Evolutionary conservation across 2,113 vertebrate species (phyloP).

Genomic region (Anser brachyrhynchus): DNA sequence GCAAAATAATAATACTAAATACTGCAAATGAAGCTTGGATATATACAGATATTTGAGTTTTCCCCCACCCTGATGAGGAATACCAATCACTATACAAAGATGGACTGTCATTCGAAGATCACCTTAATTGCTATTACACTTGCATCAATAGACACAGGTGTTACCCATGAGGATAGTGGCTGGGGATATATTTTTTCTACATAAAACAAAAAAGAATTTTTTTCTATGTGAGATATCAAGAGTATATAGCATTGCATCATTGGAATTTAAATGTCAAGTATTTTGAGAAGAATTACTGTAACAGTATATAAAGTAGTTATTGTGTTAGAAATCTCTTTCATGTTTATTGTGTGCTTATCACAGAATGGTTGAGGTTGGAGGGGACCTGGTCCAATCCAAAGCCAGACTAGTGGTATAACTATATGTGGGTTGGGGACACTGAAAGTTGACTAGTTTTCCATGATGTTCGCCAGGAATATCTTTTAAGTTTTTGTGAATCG

Average conservation of each 20-base stretch:
- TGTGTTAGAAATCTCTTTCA: neutral
- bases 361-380: neutral
- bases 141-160: neutral
- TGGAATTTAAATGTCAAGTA: neutral
- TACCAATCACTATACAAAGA: neutral
- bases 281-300: neutral
- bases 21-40: neutral
- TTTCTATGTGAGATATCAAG: neutral
- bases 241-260: fast-evolving
- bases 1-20: neutral
- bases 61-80: neutral
- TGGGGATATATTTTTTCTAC: neutral
- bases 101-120: neutral
- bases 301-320: neutral
- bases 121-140: neutral
- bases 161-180: neutral
- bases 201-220: neutral
- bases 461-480: neutral
- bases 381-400: neutral
- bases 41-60: neutral
- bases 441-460: neutral
- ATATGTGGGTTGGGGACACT: neutral
- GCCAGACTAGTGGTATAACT: neutral
- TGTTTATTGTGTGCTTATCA: neutral
- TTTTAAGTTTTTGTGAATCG: neutral